Evolutionary conservation across 2,888 invertebrate genomes (phyloP).

Genomic region (Eupithecia vulgata): DNA sequence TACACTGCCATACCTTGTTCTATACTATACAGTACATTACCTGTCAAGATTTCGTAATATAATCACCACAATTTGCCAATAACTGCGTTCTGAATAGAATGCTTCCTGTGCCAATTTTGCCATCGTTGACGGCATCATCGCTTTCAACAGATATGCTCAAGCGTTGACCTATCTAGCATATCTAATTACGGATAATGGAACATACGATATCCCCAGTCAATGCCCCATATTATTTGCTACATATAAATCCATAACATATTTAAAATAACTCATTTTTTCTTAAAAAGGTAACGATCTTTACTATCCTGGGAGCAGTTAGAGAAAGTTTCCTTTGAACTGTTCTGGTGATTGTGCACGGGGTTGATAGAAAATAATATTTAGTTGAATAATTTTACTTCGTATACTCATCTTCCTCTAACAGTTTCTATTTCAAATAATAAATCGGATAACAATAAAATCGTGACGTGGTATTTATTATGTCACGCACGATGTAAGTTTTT

Average conservation of each 20-base stretch:
- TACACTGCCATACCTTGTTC: constrained; percentile 6
- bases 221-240: not conserved
- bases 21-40: not conserved
- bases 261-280: not conserved
- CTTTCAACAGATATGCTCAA: constrained; percentile 29
- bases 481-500: constrained; percentile 23
- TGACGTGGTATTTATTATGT: constrained; percentile 18
- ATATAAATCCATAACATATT: not conserved
- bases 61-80: constrained; percentile 32
- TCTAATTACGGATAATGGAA: constrained; percentile 17
- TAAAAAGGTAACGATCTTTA: not conserved
- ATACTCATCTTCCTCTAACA: not conserved
- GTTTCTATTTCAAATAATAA: constrained; percentile 3
- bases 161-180: constrained; percentile 29
- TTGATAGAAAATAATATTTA: not conserved
- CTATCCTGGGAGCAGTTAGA: not conserved
- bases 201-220: constrained; percentile 7
- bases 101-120: constrained; percentile 37
- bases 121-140: constrained; percentile 37
- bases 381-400: not conserved
- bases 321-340: not conserved
- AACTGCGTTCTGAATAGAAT: constrained; percentile 29
- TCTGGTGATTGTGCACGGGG: not conserved
- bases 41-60: constrained; percentile 23
- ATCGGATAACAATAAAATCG: constrained; percentile 9